phyloP scores from a whole-genome alignment of 2,113 vertebrate genomes.

The Recurvirostra avosetta region DNA sequence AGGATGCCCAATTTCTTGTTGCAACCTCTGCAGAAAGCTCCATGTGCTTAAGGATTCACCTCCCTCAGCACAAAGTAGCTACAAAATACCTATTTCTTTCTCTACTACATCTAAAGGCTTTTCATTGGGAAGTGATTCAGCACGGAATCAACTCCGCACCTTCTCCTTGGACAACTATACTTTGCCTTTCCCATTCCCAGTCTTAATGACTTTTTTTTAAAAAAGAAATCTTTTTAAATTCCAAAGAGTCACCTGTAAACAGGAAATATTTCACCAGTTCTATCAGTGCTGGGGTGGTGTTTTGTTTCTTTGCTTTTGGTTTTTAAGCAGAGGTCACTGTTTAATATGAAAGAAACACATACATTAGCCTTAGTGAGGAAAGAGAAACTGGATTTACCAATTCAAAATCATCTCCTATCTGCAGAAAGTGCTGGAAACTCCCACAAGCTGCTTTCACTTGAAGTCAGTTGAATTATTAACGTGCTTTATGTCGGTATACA shows the following conservation, averaged over 20 bases:
- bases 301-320: neutral
- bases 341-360: neutral
- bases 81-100: neutral
- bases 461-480: neutral
- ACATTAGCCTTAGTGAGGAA: neutral
- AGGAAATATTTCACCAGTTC: neutral
- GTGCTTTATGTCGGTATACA: neutral
- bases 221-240: neutral
- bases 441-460: neutral
- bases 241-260: neutral
- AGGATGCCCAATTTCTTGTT: neutral
- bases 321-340: neutral
- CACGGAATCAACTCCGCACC: accelerated
- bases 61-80: neutral
- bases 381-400: neutral
- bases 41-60: accelerated
- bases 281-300: neutral
- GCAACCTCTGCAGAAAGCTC: neutral
- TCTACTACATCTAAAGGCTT: neutral
- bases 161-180: neutral
- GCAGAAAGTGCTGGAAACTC: neutral
- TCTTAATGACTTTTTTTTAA: neutral
- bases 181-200: neutral
- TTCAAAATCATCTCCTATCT: neutral
- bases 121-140: neutral